Evolutionary conservation across 2,113 vertebrate species (phyloP), one percentile per base, ranked within the genome.

Genomic region (Ptychochromis oligacanthus): DNA sequence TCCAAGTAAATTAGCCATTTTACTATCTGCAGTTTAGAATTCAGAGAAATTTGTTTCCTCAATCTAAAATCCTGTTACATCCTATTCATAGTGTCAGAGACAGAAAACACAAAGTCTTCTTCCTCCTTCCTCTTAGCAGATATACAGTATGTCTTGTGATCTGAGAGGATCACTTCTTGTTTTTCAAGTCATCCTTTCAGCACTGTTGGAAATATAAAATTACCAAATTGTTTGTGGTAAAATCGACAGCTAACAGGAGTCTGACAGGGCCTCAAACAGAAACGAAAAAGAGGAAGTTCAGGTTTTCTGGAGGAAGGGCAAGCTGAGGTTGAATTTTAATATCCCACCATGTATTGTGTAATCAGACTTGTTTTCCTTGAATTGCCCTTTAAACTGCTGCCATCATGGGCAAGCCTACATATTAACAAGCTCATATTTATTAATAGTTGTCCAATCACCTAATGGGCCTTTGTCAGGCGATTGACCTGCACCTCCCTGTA

Each of bases 401-500:
- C 46, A 58, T 72, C 5, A 31, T 15, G 26, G 40, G 9, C 36
- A 38, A 43, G 26, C 28, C 17, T 60, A 57, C 56, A 43, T 64
- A 61, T 86, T 79, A 83, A 89, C 59, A 74, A 13, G n/a, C 22
- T 89, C 60, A 57, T 85, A 13, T 75, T 75, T 67, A 79, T 87
- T 77, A 81, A 40, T 46, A 13, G 1, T 1, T 26, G 20, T 60
- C 18, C 20, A 1, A 20, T 78, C 55, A 20, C 9, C 72, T 38
- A 31, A 65, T 65, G 49, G 22, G 3, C 13, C 49, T 52, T 62
- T 17, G 20, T 85, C 40, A 40, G 54, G 9, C n/a, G 28, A 46
- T 34, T 80, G 18, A 34, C 38, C 11, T 64, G 43, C n/a, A 9
- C 2, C 24, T 52, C 78, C 74, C 75, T 14, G 43, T 79, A 76